Evolutionary conservation across 2,888 invertebrate species (phyloP).

Genomic region (Girardia tigrina): DNA sequence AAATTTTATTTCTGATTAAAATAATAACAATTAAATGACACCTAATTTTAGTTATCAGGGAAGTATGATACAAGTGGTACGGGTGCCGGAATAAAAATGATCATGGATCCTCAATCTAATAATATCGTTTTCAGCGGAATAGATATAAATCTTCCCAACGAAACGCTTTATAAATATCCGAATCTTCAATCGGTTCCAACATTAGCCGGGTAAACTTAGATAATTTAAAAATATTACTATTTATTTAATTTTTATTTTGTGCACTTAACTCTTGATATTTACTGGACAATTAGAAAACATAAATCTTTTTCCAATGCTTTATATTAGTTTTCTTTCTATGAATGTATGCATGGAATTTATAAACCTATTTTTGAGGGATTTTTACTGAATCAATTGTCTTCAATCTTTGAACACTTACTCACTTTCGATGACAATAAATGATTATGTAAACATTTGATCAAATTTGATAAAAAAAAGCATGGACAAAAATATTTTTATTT

Average conservation of each 20-base stretch:
- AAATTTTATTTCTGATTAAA: background rate
- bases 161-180: background rate
- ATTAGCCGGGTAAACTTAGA: background rate
- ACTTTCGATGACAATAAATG: too few species aligned
- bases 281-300: too few species aligned
- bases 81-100: background rate
- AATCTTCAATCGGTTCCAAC: background rate
- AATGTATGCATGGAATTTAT: too few species aligned
- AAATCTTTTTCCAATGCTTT: too few species aligned
- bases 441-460: too few species aligned
- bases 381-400: background rate
- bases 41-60: background rate
- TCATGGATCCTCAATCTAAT: background rate
- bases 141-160: background rate
- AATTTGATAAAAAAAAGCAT: too few species aligned
- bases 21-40: background rate
- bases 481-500: too few species aligned
- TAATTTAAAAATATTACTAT: background rate
- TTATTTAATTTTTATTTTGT: too few species aligned
- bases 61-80: background rate
- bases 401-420: too few species aligned
- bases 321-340: too few species aligned
- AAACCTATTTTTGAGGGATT: background rate
- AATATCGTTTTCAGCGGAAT: background rate
- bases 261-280: too few species aligned